phyloP scores from a whole-genome alignment of 1,140 invertebrate species.

The Stegodyphus mimosarum region DNA sequence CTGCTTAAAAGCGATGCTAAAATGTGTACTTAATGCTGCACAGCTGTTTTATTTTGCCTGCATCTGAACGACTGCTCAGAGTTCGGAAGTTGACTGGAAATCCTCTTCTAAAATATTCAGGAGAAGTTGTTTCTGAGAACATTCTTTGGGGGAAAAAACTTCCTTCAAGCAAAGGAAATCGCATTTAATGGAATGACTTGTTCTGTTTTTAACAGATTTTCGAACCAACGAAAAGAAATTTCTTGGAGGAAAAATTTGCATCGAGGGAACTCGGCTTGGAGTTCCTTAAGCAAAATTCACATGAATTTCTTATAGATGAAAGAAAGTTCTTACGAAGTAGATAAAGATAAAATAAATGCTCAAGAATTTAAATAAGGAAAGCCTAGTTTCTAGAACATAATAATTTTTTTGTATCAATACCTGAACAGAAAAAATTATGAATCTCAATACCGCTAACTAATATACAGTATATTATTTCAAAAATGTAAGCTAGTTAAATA shows the following conservation, averaged over 20 bases:
- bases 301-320: too few species aligned
- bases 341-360: too few species aligned
- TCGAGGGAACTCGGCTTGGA: not conserved
- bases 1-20: conserved; percentile 55
- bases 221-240: conserved; percentile 15
- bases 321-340: too few species aligned
- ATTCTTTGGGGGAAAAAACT: not conserved
- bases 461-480: too few species aligned
- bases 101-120: conserved; percentile 55
- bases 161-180: conserved; percentile 44
- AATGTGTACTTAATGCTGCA: conserved; percentile 57
- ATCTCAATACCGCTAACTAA: too few species aligned
- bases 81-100: conserved; percentile 32
- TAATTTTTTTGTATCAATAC: too few species aligned
- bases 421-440: too few species aligned
- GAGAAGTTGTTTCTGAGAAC: not conserved
- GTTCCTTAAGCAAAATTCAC: too few species aligned
- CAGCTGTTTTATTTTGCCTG: conserved; percentile 24
- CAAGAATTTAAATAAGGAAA: too few species aligned
- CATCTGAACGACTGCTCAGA: not conserved
- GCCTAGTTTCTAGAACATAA: too few species aligned
- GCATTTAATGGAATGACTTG: conserved; percentile 47
- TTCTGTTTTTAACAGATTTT: conserved; percentile 47
- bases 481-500: too few species aligned
- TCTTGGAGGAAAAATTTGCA: not conserved